Evolutionary conservation across 2,797 vertebrate species (phyloP), one percentile per base, ranked within the genome.

Genomic region (Protosalanx chinensis): DNA sequence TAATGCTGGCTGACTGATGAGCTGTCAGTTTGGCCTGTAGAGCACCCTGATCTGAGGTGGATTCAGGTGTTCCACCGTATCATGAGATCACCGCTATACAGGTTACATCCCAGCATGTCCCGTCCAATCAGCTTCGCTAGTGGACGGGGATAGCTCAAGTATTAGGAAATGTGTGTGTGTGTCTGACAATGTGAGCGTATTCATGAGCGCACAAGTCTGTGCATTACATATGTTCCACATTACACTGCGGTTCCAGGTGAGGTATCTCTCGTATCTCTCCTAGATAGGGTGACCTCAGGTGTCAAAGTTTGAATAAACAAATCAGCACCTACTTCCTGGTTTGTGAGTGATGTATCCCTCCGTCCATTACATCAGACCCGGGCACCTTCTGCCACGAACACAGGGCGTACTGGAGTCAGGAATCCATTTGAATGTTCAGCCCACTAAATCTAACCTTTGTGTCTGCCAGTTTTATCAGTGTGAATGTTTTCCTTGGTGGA

Each of bases 381-480:
- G 41, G 41, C 41, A 46, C 12, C 10, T 46, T 12, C 12, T 46
- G 10, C 41, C 41, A 46, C 41, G 0, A 0, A 46, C 10, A 46
- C 41, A 46, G 41, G 41, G 41, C 7, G 41, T 13, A 46, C 41
- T 46, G 6, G 7, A 37, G 3, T 37, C 12, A 46, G 12, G 41
- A 20, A 59, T n/a, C 35, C 8, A 41, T 35, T 37, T 64, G 30
- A 64, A 64, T 65, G 35, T 32, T 10, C 23, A 65, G 16, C 18
- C 20, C 61, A 63, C 12, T 16, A 35, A 33, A 67, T 27, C 59
- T 75, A 80, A 81, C 77, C 76, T 80, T 82, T 79, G 35, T 61
- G 61, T 56, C 51, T 16, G 68, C 16, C 46, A 37, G 27, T 33
- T 62, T 30, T 5, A 35, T 71, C 56, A 35, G 60, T 41, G 46